Evolutionary conservation across 2,113 vertebrate genomes (phyloP), one percentile per base, ranked within the genome.

Genomic region (Australoheros scitulus): DNA sequence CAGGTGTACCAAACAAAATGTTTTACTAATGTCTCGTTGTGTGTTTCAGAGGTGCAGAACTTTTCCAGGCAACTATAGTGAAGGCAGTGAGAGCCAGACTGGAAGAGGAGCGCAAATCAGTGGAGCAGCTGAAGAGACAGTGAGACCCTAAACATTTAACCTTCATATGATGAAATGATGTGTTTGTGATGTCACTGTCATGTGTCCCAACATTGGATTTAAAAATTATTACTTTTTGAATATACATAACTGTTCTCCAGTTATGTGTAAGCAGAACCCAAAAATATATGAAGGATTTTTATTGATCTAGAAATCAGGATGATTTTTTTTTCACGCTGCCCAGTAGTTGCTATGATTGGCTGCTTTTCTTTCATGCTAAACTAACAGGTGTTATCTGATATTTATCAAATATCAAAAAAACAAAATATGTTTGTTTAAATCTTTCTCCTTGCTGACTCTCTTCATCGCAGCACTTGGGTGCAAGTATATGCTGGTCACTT

Each of bases 51-150:
- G 98, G 98, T 68, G 98, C 98, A 1, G 98, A 99, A 93, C 97
- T 99, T 77, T 99, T 99, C 93, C 98, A 99, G 92, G 98, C 98
- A 89, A 99, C 97, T 18, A 99, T 99, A 79, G 98, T 99, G 61
- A 99, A 99, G 90, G 97, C 98, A 72, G 98, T 99, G 55, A 97
- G 97, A 83, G 98, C 98, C 89, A 95, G 97, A 92, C 96, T 99
- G 83, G 98, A 99, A 89, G 98, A 99, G 80, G 98, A 99, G 93
- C 97, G 97, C 65, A 99, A 97, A 87, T 99, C 98, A 77, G 99
- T 99, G 97, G 98, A 99, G 89, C 98, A 99, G 79, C 96, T 99
- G 68, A 99, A 99, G 92, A 97, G 97, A 97, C 98, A 99, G 98
- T 99, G 96, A 96, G 98, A 89, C 64, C 78, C 63, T 8, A 11